These are phyloP conservation scores for Polia nebulosa DNA, from an alignment of 2,888 invertebrate species.

Conservation along the genomic window DNA sequence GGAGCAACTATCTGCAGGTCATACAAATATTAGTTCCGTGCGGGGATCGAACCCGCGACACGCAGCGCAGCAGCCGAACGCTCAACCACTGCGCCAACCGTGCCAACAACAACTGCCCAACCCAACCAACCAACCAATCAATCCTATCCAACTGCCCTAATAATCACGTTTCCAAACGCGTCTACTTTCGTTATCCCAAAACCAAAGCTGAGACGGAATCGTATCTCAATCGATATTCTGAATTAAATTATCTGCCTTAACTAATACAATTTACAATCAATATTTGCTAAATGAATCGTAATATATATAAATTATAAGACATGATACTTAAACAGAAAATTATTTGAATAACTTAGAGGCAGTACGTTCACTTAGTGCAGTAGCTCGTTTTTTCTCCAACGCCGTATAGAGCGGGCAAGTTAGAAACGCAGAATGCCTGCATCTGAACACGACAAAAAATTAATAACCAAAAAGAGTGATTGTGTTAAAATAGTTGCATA, in stretches of 20 bases:
- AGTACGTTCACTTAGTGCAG: slow-evolving; percentile 13
- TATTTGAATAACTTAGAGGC: slow-evolving; percentile 42
- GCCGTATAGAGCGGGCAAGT: slow-evolving; percentile 37
- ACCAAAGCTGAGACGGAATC: slow-evolving; percentile 26
- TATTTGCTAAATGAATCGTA: slow-evolving; percentile 39
- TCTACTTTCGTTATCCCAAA: slow-evolving; percentile 23
- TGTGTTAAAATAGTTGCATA: slow-evolving; percentile 30
- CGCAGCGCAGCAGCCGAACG: no score
- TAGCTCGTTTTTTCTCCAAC: slow-evolving; percentile 40
- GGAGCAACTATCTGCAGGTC: no score
- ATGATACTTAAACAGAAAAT: slow-evolving; percentile 35
- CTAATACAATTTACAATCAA: slow-evolving; percentile 30
- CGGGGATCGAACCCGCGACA: no score
- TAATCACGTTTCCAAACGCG: slow-evolving; percentile 22
- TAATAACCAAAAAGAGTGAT: slow-evolving; percentile 40
- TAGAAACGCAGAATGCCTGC: slow-evolving; percentile 33
- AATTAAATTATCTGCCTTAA: slow-evolving; percentile 29
- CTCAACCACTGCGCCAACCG: no score
- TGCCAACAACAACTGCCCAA: no score
- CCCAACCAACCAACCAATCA: no score
- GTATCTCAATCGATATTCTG: slow-evolving; percentile 36
- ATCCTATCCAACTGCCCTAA: slow-evolving; percentile 10
- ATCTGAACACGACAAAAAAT: slow-evolving; percentile 39
- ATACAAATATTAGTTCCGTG: no score
- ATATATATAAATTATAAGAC: slow-evolving; percentile 33